Evolutionary conservation across 2,797 vertebrate species (phyloP).

Genomic region (Neoniphon sammara): DNA sequence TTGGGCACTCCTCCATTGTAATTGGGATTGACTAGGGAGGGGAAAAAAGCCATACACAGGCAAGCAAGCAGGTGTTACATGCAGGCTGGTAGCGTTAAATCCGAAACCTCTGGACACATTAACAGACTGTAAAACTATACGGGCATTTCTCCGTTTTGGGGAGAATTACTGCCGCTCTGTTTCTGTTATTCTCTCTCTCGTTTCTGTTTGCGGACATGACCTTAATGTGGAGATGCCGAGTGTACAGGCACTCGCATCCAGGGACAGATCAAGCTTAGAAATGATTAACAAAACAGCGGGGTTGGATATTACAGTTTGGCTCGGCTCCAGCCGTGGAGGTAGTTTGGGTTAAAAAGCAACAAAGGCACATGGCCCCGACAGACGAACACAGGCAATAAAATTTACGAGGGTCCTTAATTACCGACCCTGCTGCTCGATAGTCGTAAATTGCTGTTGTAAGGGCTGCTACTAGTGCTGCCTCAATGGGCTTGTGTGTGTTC

Average conservation of each 20-base stretch:
- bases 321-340: slow-evolving; percentile 75
- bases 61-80: slow-evolving; percentile 84
- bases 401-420: slow-evolving; percentile 99
- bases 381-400: slow-evolving; percentile 93
- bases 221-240: slow-evolving; percentile 73
- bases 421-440: slow-evolving; percentile 94
- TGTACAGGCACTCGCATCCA: slow-evolving; percentile 72
- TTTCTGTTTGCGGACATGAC: slow-evolving; percentile 64
- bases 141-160: slow-evolving; percentile 31
- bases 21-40: slow-evolving; percentile 89
- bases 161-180: slow-evolving; percentile 40
- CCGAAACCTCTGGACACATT: slow-evolving; percentile 50
- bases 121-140: slow-evolving; percentile 23
- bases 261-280: slow-evolving; percentile 77
- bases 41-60: slow-evolving; percentile 77
- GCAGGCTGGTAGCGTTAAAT: slow-evolving; percentile 60
- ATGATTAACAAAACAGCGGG: slow-evolving; percentile 81
- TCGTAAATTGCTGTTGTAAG: slow-evolving; percentile 96
- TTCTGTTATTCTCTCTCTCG: slow-evolving; percentile 47
- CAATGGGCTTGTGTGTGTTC: slow-evolving; percentile 82
- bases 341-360: slow-evolving; percentile 92
- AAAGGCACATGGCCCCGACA: slow-evolving; percentile 92
- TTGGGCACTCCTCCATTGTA: slow-evolving; percentile 98
- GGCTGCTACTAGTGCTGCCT: slow-evolving; percentile 87
- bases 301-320: slow-evolving; percentile 80